A percentile compares a stretch with the other conserved stretches of the same genome.
These are phyloP conservation scores for Probaryconus sp. DNA, from an alignment of 1,140 invertebrate species.

Conservation along the genomic window DNA sequence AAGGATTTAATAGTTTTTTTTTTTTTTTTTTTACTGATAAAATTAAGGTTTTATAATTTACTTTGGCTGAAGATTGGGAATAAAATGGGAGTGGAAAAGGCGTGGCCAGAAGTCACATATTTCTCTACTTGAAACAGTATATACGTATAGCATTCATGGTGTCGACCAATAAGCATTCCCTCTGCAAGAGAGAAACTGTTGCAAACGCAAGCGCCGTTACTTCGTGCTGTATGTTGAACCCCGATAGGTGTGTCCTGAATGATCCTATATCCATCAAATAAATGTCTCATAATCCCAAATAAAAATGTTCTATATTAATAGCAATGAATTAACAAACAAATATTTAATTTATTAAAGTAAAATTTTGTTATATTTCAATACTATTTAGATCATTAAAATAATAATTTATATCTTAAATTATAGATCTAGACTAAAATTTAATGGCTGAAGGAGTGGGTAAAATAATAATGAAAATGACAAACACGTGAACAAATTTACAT, in stretches of 20 bases:
- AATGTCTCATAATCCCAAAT: no score
- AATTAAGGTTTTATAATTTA: no score
- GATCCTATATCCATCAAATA: no score
- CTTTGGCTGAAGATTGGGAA: no score
- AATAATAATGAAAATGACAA: constrained; percentile 20
- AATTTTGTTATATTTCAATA: no score
- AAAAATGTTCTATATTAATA: no score
- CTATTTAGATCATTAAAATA: no score
- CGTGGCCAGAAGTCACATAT: constrained; percentile 60
- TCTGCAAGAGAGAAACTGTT: constrained; percentile 64
- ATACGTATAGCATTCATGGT: constrained; percentile 27
- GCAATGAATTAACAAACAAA: no score
- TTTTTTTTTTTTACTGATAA: not conserved
- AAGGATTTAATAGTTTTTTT: no score
- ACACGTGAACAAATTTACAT: constrained; percentile 33
- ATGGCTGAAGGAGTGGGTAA: not conserved
- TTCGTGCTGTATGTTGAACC: constrained; percentile 9
- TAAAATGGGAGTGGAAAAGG: constrained; percentile 51
- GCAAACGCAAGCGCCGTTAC: constrained; percentile 70
- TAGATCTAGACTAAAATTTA: no score
- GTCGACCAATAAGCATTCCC: constrained; percentile 57
- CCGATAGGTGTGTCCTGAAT: constrained; percentile 34
- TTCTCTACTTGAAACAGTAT: constrained; percentile 41
- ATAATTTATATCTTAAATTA: no score
- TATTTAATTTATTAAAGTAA: no score